phyloP scores from a whole-genome alignment of 2,113 vertebrate species.

The Amphiprion percula region DNA sequence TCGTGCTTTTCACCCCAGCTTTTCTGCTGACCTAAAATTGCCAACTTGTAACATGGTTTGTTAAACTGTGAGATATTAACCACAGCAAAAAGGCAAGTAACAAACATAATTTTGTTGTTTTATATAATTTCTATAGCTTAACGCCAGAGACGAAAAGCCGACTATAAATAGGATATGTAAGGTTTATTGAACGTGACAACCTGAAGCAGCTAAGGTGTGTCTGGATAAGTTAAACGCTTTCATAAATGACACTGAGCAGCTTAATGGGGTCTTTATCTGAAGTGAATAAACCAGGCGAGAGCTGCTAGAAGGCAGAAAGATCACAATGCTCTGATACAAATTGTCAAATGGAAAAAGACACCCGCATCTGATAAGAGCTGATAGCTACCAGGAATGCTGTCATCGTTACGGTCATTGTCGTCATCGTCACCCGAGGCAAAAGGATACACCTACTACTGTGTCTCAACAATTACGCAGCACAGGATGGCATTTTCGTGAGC shows the following conservation, averaged over 20 bases:
- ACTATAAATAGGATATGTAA: not conserved
- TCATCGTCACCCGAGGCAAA: constrained; percentile 4
- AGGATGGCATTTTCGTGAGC: constrained; percentile 28
- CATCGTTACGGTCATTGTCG: constrained; percentile 3
- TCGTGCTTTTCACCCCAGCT: constrained; percentile 23
- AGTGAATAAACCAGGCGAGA: not conserved
- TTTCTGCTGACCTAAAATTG: constrained; percentile 62
- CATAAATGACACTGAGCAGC: not conserved
- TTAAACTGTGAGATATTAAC: not conserved
- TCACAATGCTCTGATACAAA: constrained; percentile 11
- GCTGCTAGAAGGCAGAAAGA: constrained; percentile 4
- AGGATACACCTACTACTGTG: not conserved
- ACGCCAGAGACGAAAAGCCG: not conserved
- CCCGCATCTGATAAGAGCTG: constrained; percentile 41
- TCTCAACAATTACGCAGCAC: not conserved
- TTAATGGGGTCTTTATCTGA: constrained; percentile 51
- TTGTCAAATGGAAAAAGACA: constrained; percentile 47
- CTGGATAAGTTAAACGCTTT: not conserved
- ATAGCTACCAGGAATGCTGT: constrained; percentile 32
- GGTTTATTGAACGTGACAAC: constrained; percentile 17
- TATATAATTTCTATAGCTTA: not conserved
- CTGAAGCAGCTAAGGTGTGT: not conserved
- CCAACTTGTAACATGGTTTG: constrained; percentile 11
- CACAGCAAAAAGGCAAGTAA: too few species aligned
- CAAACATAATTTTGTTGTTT: too few species aligned